Evolutionary conservation across 1,140 invertebrate genomes (phyloP), one percentile per base, ranked within the genome.

Genomic region (Habropoda laboriosa): DNA sequence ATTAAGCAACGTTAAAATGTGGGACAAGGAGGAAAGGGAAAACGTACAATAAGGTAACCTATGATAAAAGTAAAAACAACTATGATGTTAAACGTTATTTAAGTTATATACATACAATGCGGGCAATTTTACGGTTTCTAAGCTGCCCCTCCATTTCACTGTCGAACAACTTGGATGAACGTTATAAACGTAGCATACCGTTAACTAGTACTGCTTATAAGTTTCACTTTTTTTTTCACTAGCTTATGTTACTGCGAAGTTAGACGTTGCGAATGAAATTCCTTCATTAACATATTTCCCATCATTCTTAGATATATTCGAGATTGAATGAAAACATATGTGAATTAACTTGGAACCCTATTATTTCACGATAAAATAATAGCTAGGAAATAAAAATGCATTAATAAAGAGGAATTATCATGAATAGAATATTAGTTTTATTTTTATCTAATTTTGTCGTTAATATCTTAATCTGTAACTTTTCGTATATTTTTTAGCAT

Each of bases 191-290:
- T 58, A 16, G 72, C 77, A 47, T 67, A 60, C 66, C 73, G 58
- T 81, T 74, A 81, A 70, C 24, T 66, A 12, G 78, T 81, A 70
- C 57, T 40, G 30, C 40, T 35, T 58, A 35, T 32, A 57, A 71
- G 77, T 86, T 86, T 84, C 79, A 71, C 82, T 86, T 86, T 82
- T 58, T 79, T 67, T 40, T 0, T 60, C 27, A 38, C 63, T 55
- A 38, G 21, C 3, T 51, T n/a, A n/a, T 40, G 49, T 18, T 74
- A 70, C 74, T 79, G 42, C 49, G 18, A 64, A 30, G 24, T 24
- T 64, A 51, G 21, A 27, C 8, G 51, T 7, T 8, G 58, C 30
- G 47, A 38, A 21, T 73, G 70, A 38, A 60, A 58, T 67, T 73
- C 61, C 45, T 38, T 66, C 30, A 27, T n/a, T 53, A 55, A 21